A percentile compares a stretch with the other conserved stretches of the same genome.
Evolutionary conservation across 1,140 invertebrate genomes (phyloP).

Genomic region (Penaeus chinensis): DNA sequence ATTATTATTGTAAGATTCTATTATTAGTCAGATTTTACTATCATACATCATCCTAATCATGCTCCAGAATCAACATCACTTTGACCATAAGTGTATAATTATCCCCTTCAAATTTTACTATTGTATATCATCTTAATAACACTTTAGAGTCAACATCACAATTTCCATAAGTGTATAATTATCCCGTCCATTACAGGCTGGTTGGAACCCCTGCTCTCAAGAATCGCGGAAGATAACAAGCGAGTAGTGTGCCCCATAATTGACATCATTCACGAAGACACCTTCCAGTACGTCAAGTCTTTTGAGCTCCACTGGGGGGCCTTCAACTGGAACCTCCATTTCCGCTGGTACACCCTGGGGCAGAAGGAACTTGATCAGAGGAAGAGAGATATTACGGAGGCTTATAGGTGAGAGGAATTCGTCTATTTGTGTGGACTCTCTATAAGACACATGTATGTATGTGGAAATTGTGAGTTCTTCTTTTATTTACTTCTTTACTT

Average conservation of each 20-base stretch:
- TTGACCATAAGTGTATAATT: no score
- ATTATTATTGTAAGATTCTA: no score
- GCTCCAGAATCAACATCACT: no score
- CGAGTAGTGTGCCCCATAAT: conserved; percentile 93
- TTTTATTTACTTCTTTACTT: background rate
- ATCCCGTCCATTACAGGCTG: conserved; percentile 75
- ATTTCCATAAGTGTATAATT: background rate
- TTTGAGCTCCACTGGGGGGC: conserved; percentile 96
- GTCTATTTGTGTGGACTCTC: conserved; percentile 18
- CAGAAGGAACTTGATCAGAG: conserved; percentile 71
- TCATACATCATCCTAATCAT: no score
- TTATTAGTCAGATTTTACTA: no score
- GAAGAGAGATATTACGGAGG: conserved; percentile 75
- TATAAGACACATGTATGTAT: background rate
- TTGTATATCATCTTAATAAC: no score
- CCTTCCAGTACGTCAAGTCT: conserved; percentile 88
- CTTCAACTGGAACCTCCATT: conserved; percentile 97
- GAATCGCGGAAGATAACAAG: conserved; percentile 79
- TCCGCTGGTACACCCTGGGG: conserved; percentile 81
- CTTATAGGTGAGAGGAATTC: conserved; percentile 74
- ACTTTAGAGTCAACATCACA: no score
- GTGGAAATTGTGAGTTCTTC: background rate
- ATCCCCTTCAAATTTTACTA: no score
- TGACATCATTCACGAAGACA: conserved; percentile 94
- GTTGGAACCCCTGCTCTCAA: conserved; percentile 85